Evolutionary conservation across 1,140 invertebrate species (phyloP).

Genomic region (Aphelenchoides besseyi): DNA sequence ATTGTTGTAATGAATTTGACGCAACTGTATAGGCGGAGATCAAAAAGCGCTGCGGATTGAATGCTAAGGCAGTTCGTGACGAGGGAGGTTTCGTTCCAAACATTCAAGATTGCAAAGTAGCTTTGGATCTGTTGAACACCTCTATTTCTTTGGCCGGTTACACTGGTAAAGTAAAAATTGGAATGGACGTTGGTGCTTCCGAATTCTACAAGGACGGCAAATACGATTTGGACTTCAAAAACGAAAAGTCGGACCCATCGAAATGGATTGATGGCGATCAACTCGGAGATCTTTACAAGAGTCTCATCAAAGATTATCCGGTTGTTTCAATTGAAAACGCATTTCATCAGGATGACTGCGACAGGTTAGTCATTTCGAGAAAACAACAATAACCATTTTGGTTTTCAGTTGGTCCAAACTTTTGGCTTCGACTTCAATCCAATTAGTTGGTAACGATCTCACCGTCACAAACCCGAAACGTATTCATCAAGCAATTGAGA

Average conservation of each 20-base stretch:
- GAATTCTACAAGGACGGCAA: conserved; percentile 75
- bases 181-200: conserved; percentile 97
- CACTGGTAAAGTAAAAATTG: conserved; percentile 79
- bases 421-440: conserved; percentile 76
- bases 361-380: no score
- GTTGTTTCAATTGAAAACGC: conserved; percentile 98
- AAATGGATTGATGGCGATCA: conserved; percentile 71
- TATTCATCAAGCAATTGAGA: conserved; percentile 90
- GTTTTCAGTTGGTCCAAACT: conserved; percentile 81
- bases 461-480: conserved; percentile 90
- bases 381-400: no score
- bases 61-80: conserved; percentile 95
- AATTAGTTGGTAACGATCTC: conserved; percentile 82
- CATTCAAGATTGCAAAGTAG: conserved; percentile 90
- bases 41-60: conserved; percentile 84
- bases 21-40: conserved; percentile 88
- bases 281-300: conserved; percentile 80
- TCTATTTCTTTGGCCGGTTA: conserved; percentile 91
- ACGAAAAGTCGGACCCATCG: no score
- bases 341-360: conserved; percentile 94
- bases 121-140: conserved; percentile 77
- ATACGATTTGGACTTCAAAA: conserved; percentile 98
- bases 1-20: no score
- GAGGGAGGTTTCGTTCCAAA: conserved; percentile 99
- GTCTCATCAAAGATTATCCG: conserved; percentile 87